These are phyloP conservation scores for Aurelia sp. DNA, from an alignment of 30 jellyfish, hydroid and myxozoan species.

Conservation along the genomic window DNA sequence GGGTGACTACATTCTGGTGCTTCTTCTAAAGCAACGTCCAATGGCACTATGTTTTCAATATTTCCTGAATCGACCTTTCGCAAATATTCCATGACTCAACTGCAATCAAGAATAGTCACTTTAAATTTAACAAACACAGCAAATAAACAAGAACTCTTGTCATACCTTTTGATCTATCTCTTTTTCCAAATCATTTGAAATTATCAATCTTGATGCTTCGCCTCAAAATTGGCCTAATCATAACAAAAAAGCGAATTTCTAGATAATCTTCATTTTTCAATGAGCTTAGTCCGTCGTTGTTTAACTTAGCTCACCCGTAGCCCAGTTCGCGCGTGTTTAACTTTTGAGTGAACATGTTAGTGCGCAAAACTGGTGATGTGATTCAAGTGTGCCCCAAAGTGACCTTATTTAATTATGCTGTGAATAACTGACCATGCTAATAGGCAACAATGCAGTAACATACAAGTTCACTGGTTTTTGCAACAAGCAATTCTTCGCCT, in stretches of 20 bases:
- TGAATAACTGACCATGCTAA: slow-evolving; percentile 59
- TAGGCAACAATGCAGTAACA: slow-evolving; percentile 48
- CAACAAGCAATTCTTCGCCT: not conserved
- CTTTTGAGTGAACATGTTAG: slow-evolving; percentile 60
- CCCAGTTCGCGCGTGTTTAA: slow-evolving; percentile 46
- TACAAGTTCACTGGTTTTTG: slow-evolving; percentile 45
- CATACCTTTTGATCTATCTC: slow-evolving; percentile 13
- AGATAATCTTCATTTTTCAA: not conserved
- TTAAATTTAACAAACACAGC: not conserved
- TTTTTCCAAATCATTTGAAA: slow-evolving; percentile 43
- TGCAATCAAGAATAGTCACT: not conserved
- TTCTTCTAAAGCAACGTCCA: no score
- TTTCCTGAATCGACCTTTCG: no score
- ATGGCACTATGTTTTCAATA: no score
- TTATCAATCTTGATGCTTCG: not conserved
- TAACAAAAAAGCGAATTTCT: not conserved
- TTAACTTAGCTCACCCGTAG: slow-evolving; percentile 57
- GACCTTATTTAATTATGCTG: slow-evolving; percentile 53
- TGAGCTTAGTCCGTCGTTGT: not conserved
- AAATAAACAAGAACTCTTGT: not conserved
- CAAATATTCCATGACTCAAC: no score
- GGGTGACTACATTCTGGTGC: no score
- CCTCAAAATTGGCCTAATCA: slow-evolving; percentile 20
- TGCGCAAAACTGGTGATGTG: slow-evolving; percentile 66
- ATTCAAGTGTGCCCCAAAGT: slow-evolving; percentile 35